Base-by-base conservation (phyloP, 2,797 vertebrate genomes). In the Poeciliopsis gracilis region DNA sequence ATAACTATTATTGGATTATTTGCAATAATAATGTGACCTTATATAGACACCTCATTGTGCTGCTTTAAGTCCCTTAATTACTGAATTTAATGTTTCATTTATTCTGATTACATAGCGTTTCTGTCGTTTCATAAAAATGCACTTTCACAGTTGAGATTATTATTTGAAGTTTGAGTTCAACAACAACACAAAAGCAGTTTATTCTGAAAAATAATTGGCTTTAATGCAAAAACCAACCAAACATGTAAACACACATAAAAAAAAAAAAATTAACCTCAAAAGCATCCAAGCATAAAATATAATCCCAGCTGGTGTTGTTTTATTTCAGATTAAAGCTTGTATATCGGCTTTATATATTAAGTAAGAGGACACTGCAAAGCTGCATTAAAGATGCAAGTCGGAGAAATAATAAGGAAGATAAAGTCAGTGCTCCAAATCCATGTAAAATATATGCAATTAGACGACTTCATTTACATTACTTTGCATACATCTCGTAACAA, bases 401-500 rank as follows among this genome's bases (percentile, higher is more conserved):
- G n/a, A 75, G 53, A 53, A 80, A 30, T 63, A 69, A 41, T 57
- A 72, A 18, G 41, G 53, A 57, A 33, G 30, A 28, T 43, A 75
- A 59, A 28, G 74, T 75, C 41, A 28, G 28, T 53, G 45, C 72
- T 79, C 18, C 78, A 77, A 41, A 69, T 66, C 15, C 15, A 73
- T 59, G 47, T 25, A 28, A 45, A 75, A 69, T 23, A 47, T 46
- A 3, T 71, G 45, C 72, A 75, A 25, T 67, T 73, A 78, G 25
- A 61, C n/a, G 1, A 46, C 47, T 70, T 78, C 10, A 47, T 80
- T 83, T 0, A 15, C 16, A 81, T 77, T 0, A 36, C 46, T 53
- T 81, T 71, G 69, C 43, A 76, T 66, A n/a, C 20, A 15, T 74
- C 41, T 83, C 30, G 57, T 71, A 77, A 57, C 33, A 67, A 20